Conservation (phyloP, 1,140 invertebrate genomes). For the Aethina tumida region DNA sequence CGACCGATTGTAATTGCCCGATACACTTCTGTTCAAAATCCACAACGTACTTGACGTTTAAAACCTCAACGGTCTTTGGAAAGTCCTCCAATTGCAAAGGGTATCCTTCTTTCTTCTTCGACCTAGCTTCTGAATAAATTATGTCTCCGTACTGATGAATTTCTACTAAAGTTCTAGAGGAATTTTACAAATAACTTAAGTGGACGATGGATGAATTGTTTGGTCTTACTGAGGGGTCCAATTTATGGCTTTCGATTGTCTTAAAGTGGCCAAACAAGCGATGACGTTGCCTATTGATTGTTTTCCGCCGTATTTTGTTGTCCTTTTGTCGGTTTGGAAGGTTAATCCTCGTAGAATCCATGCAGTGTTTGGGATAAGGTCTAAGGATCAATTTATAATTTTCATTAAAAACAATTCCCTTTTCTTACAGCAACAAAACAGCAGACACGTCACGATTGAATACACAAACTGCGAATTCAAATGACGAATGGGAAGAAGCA, state of each 20-base stretch:
- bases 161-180: slow-evolving; percentile 6
- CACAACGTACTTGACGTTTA: slow-evolving; percentile 20
- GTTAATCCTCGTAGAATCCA: slow-evolving; percentile 26
- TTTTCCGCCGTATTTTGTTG: slow-evolving; percentile 24
- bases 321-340: slow-evolving; percentile 25
- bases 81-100: no score
- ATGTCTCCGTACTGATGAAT: slow-evolving; percentile 7
- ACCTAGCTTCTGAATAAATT: not conserved
- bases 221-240: slow-evolving; percentile 30
- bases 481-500: no score
- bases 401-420: not conserved
- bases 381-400: slow-evolving; percentile 12
- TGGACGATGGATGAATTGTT: no score
- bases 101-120: not conserved
- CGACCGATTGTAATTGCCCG: slow-evolving; percentile 23
- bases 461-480: no score
- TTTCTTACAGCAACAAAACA: no score
- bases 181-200: no score
- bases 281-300: slow-evolving; percentile 28
- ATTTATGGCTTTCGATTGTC: slow-evolving; percentile 20
- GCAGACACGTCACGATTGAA: no score
- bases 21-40: slow-evolving; percentile 18
- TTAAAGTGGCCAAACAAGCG: slow-evolving; percentile 26
- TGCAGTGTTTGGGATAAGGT: slow-evolving; percentile 16
- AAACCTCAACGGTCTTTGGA: no score